Percentiles rank a stretch among this genome's conserved stretches.
phyloP scores from a whole-genome alignment of 2,113 vertebrate genomes.

The Isichthys henryi region DNA sequence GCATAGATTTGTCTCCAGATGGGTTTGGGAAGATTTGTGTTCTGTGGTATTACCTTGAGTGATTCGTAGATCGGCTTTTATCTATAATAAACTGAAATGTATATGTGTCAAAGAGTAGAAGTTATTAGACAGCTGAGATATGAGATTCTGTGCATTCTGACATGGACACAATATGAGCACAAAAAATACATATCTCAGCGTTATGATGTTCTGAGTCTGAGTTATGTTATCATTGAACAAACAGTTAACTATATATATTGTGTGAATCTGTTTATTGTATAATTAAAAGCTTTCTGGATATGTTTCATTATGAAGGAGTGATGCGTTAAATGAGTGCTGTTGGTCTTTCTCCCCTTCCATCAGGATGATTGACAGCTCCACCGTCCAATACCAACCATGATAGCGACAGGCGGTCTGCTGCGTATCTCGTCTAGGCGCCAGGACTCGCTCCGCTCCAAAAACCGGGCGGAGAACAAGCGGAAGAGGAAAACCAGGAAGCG shows the following conservation, averaged over 20 bases:
- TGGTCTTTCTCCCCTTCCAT: constrained; percentile 11
- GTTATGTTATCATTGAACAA: neutral
- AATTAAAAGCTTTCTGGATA: neutral
- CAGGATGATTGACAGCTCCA: constrained; percentile 41
- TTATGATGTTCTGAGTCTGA: neutral
- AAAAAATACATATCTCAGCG: neutral
- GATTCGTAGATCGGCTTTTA: neutral
- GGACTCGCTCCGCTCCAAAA: constrained; percentile 73
- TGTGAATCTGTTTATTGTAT: neutral
- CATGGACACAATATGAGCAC: neutral
- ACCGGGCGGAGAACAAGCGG: constrained; percentile 65
- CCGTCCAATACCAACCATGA: constrained; percentile 67
- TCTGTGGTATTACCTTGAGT: neutral
- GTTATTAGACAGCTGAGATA: neutral
- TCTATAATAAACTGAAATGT: neutral
- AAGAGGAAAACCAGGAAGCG: constrained; percentile 80
- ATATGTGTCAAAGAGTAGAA: neutral
- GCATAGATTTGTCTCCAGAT: constrained; percentile 1
- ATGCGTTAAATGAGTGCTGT: neutral
- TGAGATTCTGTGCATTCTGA: neutral
- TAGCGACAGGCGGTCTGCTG: constrained; percentile 90
- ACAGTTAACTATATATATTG: neutral
- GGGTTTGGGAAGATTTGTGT: neutral
- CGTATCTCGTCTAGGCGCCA: constrained; percentile 86
- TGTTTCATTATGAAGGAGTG: neutral